Conservation (phyloP, 2,888 invertebrate species). For the Cancer borealis region DNA sequence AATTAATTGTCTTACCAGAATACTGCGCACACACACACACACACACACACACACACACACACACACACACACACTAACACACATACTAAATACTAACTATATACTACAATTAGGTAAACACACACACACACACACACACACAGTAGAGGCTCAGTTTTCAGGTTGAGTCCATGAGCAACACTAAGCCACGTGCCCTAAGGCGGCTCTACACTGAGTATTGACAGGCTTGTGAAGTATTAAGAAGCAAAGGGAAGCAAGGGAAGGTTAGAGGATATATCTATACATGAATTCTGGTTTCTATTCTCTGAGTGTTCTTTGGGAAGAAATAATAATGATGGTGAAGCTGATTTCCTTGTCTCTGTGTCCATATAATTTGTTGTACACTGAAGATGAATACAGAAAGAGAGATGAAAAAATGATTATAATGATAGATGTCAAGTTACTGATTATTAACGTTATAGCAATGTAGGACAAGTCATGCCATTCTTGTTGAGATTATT, state of each 20-base stretch:
- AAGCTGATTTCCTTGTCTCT: background rate
- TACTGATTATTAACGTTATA: background rate
- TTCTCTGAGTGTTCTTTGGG: constrained; percentile 7
- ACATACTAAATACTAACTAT: background rate
- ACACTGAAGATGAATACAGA: background rate
- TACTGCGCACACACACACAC: background rate
- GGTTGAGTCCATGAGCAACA: constrained; percentile 5
- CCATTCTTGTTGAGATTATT: background rate
- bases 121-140: background rate
- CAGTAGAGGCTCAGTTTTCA: constrained; percentile 35
- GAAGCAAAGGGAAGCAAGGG: background rate
- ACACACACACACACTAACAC: background rate
- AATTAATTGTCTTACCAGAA: background rate
- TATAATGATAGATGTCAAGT: background rate
- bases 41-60: background rate
- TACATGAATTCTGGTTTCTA: background rate
- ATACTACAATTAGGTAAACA: no score
- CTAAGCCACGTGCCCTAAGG: background rate
- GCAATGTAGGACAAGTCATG: background rate
- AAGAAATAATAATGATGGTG: background rate
- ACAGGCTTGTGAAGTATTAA: background rate
- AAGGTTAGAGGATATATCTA: background rate
- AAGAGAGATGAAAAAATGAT: background rate
- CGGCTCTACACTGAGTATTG: background rate
- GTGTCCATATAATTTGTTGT: background rate